A percentile compares a stretch with the other conserved stretches of the same genome.
phyloP scores from a whole-genome alignment of 2,113 vertebrate species.

The Engraulis encrasicolus region DNA sequence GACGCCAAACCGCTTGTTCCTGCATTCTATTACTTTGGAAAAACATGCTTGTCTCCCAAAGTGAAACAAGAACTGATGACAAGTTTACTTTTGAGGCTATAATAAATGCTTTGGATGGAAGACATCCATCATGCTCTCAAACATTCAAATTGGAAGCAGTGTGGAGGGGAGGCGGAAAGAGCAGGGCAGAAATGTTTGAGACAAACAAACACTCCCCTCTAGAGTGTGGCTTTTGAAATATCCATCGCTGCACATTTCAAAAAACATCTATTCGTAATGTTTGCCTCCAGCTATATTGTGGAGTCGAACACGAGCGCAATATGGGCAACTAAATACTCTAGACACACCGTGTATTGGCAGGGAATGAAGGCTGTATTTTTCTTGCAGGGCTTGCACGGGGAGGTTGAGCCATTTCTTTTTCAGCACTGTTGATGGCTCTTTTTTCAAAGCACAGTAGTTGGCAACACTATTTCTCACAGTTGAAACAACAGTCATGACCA shows the following conservation, averaged over 20 bases:
- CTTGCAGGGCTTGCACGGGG: neutral
- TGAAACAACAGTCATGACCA: neutral
- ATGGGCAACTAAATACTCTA: neutral
- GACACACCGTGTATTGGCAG: neutral
- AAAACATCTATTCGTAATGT: neutral
- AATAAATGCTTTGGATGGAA: neutral
- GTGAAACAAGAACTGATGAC: neutral
- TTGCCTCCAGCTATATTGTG: neutral
- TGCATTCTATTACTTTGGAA: neutral
- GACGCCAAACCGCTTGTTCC: neutral
- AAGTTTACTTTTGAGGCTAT: neutral
- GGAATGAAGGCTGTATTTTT: neutral
- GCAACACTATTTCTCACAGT: neutral
- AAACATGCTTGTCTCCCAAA: neutral
- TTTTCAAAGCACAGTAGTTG: neutral
- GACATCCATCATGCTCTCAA: neutral
- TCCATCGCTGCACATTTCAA: neutral
- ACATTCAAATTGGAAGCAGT: neutral
- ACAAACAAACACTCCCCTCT: neutral
- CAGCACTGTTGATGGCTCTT: neutral
- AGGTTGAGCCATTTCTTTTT: neutral
- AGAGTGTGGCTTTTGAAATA: neutral
- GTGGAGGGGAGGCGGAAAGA: neutral
- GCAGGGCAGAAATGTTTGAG: neutral
- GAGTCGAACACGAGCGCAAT: neutral